phyloP scores from a whole-genome alignment of 2,113 vertebrate genomes.

The Eidolon helvum region DNA sequence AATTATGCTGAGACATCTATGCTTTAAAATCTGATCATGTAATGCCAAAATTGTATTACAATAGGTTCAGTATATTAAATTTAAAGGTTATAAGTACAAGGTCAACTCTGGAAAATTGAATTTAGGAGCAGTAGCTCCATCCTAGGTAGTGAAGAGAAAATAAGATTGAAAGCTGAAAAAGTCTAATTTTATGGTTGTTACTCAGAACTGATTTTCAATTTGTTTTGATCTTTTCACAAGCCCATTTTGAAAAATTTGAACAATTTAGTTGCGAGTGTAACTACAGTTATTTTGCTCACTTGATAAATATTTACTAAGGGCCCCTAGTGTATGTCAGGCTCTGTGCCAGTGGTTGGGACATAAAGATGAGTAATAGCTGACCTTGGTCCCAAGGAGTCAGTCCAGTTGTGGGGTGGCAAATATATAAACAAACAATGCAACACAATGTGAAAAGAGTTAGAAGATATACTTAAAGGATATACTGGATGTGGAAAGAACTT shows the following conservation, averaged over 20 bases:
- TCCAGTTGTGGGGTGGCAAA: neutral
- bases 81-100: constrained; percentile 24
- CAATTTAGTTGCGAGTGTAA: neutral
- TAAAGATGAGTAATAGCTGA: neutral
- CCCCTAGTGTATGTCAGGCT: neutral
- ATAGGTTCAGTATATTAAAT: neutral
- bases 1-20: neutral
- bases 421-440: neutral
- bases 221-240: neutral
- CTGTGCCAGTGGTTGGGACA: neutral
- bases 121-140: neutral
- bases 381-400: neutral
- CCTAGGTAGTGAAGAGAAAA: neutral
- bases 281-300: neutral
- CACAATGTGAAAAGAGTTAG: neutral
- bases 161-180: constrained; percentile 39
- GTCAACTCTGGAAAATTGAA: constrained; percentile 11
- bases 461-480: neutral
- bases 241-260: constrained; percentile 10
- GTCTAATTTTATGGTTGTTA: constrained; percentile 33
- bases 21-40: neutral
- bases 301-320: neutral
- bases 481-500: neutral
- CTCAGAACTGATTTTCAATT: constrained; percentile 35
- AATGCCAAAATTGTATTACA: neutral